Evolutionary conservation across 2,888 invertebrate species (phyloP).

Genomic region (Dryadula phaetusa): DNA sequence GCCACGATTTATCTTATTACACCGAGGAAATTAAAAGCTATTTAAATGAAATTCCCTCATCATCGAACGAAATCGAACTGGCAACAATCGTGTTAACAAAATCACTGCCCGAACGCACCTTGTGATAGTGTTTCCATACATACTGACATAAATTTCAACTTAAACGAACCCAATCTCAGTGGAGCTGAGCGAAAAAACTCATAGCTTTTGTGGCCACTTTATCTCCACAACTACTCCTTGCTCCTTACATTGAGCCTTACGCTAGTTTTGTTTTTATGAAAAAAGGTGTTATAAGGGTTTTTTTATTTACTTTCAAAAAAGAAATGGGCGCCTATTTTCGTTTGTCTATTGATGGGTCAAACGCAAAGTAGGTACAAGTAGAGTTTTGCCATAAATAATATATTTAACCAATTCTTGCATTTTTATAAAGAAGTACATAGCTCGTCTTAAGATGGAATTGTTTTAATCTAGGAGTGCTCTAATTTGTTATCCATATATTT

Average conservation of each 20-base stretch:
- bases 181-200: constrained; percentile 14
- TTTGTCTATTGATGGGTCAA: background rate
- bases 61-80: background rate
- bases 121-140: too few relatives aligned
- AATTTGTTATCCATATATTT: too few relatives aligned
- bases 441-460: too few relatives aligned
- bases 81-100: too few relatives aligned
- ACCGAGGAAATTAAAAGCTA: too few relatives aligned
- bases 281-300: background rate
- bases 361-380: background rate
- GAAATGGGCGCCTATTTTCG: background rate
- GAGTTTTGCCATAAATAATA: too few relatives aligned
- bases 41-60: too few relatives aligned
- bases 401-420: too few relatives aligned
- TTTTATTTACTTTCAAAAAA: constrained; percentile 14
- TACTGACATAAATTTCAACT: constrained; percentile 13
- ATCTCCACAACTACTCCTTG: constrained; percentile 19
- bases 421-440: too few relatives aligned
- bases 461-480: too few relatives aligned
- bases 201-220: constrained; percentile 19
- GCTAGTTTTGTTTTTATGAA: constrained; percentile 10
- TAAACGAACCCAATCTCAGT: constrained; percentile 7
- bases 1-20: too few relatives aligned
- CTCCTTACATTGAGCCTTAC: constrained; percentile 3
- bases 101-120: too few relatives aligned